phyloP scores from a whole-genome alignment of 2,797 vertebrate species.

The Trichosurus vulpecula region DNA sequence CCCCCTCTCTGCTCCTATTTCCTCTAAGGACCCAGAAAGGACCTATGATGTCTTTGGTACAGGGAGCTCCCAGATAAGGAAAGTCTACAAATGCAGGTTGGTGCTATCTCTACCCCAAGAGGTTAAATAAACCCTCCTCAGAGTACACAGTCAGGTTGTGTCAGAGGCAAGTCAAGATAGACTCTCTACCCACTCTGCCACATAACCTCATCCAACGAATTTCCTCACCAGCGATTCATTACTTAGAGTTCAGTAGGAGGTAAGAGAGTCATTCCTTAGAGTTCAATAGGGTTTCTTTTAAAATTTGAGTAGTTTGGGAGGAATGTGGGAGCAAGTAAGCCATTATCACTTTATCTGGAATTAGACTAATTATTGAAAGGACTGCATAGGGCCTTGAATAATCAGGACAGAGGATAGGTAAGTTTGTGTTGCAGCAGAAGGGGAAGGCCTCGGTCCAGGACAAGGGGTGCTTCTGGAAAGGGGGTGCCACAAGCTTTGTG shows the following conservation, averaged over 20 bases:
- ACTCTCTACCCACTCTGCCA: not conserved
- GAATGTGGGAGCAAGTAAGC: not conserved
- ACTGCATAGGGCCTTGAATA: not conserved
- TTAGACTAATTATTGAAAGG: not conserved
- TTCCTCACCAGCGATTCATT: not conserved
- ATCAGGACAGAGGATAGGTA: not conserved
- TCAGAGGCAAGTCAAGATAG: not conserved
- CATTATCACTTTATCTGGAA: not conserved
- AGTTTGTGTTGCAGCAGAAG: not conserved
- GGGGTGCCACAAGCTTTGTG: not conserved
- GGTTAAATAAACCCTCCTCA: no score
- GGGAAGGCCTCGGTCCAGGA: not conserved
- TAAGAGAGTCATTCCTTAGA: not conserved
- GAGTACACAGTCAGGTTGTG: not conserved
- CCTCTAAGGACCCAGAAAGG: not conserved
- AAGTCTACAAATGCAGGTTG: not conserved
- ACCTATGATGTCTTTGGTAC: no score
- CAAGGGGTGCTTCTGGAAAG: no score
- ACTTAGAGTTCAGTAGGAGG: no score
- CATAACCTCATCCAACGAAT: not conserved
- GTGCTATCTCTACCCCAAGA: not conserved
- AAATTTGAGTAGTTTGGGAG: not conserved
- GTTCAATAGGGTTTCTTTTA: not conserved
- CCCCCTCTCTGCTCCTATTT: not conserved
- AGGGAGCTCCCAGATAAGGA: not conserved